phyloP scores from a whole-genome alignment of 1,140 invertebrate species.

The Lamellibrachia luymesi region DNA sequence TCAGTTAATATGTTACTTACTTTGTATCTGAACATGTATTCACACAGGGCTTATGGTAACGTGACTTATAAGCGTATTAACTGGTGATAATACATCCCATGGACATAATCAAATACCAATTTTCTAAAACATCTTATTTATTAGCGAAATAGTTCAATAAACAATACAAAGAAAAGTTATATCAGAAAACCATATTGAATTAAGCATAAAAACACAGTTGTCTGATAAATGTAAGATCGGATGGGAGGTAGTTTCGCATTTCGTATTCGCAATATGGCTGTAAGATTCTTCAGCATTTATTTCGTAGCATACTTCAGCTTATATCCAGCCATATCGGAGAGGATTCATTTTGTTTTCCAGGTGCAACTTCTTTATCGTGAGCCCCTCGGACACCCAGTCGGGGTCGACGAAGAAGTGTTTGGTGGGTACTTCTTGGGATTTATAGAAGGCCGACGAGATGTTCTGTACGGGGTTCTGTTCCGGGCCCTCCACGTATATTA shows the following conservation, averaged over 20 bases:
- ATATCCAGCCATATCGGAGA: slow-evolving; percentile 14
- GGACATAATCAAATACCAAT: not conserved
- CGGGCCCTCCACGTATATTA: not conserved
- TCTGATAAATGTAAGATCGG: not conserved
- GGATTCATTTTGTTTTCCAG: slow-evolving; percentile 2
- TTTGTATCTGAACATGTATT: too few relatives aligned
- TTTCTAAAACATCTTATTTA: not conserved
- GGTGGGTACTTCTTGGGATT: not conserved
- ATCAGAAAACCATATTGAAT: not conserved
- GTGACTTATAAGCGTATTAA: too few relatives aligned
- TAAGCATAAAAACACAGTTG: not conserved
- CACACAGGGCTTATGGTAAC: too few relatives aligned
- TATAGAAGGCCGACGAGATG: not conserved
- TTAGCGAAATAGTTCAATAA: not conserved
- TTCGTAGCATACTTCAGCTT: not conserved
- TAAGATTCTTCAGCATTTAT: not conserved
- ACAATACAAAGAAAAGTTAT: not conserved
- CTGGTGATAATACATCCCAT: too few relatives aligned
- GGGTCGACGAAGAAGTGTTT: slow-evolving; percentile 17
- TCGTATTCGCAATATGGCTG: not conserved
- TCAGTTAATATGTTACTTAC: too few relatives aligned
- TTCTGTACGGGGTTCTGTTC: not conserved
- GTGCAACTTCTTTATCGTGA: not conserved
- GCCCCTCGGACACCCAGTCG: slow-evolving; percentile 7
- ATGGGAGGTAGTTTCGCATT: not conserved